Base-by-base conservation (phyloP, 2,113 vertebrate species). In the Dinomys branickii region DNA sequence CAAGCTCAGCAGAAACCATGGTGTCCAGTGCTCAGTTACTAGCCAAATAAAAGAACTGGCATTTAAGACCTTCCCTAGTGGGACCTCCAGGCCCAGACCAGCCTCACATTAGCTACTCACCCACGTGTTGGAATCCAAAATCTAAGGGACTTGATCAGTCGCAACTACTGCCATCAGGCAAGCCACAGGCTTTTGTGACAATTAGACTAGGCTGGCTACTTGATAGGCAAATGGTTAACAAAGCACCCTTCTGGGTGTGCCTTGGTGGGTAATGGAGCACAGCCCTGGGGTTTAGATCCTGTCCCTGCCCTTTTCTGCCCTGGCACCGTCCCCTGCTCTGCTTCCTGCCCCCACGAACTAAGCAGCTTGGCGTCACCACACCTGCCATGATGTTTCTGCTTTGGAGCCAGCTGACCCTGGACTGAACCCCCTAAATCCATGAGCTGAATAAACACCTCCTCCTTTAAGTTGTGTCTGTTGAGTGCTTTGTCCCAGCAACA, bases 131-230 rank as follows among this genome's bases (percentile, higher is more conserved):
- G 50, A 56, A 47, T 19, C 85, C 1, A 1, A 16, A 6, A 7
- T 24, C 56, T 26, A 10, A 24, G 14, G 50, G 58, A 3, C 28
- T 1, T 63, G 28, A 5, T 63, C 30, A 12, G 56, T 85, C 10
- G 10, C 5, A 6, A 12, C 7, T 33, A 20, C 26, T 30, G 58
- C n/a, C 33, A 22, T 24, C 33, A 59, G 26, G 8, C 0, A 0
- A 80, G 65, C n/a, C 7, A 17, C 8, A 0, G 30, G 71, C 85
- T 85, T 71, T 38, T 44, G 71, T 41, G 71, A 41, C 71, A 24
- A 5, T 69, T 69, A 20, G 44, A 12, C 71, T 73, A 44, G 9
- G 24, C 1, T 41, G 38, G 35, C 8, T 24, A 73, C 38, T 26
- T 44, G 38, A 44, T 13, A 26, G 67, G 19, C 20, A 41, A 24